phyloP scores from a whole-genome alignment of 2,113 vertebrate species.

The Myrmecophaga tridactyla region DNA sequence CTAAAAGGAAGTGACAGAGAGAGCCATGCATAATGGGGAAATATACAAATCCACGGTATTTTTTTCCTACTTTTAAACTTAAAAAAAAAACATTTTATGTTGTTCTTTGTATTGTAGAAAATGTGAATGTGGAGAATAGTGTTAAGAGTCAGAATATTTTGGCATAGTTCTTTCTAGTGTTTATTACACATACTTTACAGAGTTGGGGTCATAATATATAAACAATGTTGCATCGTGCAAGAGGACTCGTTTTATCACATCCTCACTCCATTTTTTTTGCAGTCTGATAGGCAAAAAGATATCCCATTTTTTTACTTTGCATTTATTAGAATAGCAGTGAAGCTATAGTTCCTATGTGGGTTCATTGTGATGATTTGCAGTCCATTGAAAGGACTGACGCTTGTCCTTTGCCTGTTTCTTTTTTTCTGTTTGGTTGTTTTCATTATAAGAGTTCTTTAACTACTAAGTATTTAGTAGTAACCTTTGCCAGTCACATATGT shows the following conservation, averaged over 20 bases:
- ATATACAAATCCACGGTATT: background rate
- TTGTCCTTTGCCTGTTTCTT: background rate
- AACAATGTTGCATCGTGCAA: background rate
- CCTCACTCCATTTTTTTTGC: background rate
- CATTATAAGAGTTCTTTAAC: constrained; percentile 15
- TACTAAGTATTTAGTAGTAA: background rate
- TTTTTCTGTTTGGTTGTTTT: background rate
- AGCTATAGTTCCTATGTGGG: background rate
- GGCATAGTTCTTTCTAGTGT: background rate
- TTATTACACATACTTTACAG: background rate
- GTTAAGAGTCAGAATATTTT: background rate
- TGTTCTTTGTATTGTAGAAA: background rate
- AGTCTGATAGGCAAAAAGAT: background rate
- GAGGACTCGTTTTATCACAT: background rate
- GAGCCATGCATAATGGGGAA: no score
- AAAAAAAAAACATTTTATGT: background rate
- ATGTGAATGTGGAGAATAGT: background rate
- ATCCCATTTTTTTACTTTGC: background rate
- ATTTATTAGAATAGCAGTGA: constrained; percentile 29
- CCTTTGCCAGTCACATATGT: background rate
- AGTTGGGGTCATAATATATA: background rate
- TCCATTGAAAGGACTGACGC: background rate
- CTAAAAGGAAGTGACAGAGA: background rate
- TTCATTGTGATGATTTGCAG: background rate
- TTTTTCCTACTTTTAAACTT: background rate